Conservation (phyloP, 2,113 vertebrate species). For the Percopsis transmontana region DNA sequence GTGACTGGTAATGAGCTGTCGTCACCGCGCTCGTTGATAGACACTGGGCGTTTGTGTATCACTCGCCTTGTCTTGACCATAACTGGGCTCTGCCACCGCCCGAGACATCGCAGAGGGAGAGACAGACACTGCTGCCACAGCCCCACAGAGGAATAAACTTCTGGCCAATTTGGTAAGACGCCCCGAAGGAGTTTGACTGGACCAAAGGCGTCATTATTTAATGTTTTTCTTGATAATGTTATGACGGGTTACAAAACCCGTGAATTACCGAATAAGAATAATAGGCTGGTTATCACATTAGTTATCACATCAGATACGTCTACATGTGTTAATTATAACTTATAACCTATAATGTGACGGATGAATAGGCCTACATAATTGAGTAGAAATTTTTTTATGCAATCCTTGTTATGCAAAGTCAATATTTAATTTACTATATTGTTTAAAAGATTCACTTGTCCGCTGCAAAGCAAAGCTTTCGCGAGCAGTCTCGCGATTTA, state of each 20-base stretch:
- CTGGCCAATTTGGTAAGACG: slow-evolving; percentile 38
- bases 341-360: too few relatives aligned
- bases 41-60: slow-evolving; percentile 46
- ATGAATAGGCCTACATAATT: too few relatives aligned
- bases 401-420: slow-evolving; percentile 11
- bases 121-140: slow-evolving; percentile 22
- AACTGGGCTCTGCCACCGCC: slow-evolving; percentile 51
- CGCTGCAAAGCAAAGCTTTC: neutral
- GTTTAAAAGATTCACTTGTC: too few relatives aligned
- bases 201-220: slow-evolving; percentile 10
- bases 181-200: neutral
- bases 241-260: too few relatives aligned
- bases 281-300: too few relatives aligned
- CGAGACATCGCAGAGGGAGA: slow-evolving; percentile 6
- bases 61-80: slow-evolving; percentile 56
- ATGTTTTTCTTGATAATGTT: too few relatives aligned
- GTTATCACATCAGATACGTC: too few relatives aligned
- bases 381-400: slow-evolving; percentile 6
- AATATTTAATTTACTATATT: neutral
- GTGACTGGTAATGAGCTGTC: slow-evolving; percentile 52
- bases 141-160: slow-evolving; percentile 58
- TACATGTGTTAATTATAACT: too few relatives aligned
- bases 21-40: slow-evolving; percentile 62
- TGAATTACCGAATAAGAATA: too few relatives aligned
- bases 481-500: neutral